Evolutionary conservation across 2,888 invertebrate species (phyloP), one percentile per base, ranked within the genome.

Genomic region (Tenthredo notha): DNA sequence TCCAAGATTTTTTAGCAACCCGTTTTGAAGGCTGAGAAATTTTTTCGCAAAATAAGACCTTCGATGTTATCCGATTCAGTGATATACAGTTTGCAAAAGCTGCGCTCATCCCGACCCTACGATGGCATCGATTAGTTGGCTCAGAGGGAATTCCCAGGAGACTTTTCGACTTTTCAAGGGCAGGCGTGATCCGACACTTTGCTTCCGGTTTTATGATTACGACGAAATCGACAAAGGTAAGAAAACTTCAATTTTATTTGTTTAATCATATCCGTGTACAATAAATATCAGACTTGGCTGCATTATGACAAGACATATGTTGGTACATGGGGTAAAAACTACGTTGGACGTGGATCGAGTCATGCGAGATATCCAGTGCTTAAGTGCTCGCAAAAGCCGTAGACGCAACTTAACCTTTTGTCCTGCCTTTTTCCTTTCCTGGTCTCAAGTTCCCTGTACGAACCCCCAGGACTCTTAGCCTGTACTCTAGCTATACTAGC

Each of bases 391-490:
- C 61, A 80, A 80, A 80, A 80, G 80, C 80, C 80, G 33, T 80
- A 80, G 58, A 61, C 61, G 80, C 80, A 80, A 80, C 80, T 61
- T 80, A 61, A 80, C 58, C 80, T 80, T 61, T 80, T 58, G 61
- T 61, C 80, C 61, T 80, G 21, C 25, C 80, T 61, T 25, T 40
- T 61, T 40, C 18, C 25, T 40, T 61, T 18, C n/a, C 12, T 40
- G 37, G 80, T 80, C 80, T 80, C 80, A 33, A 80, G 80, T 80
- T 80, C 40, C 80, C 47, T 5, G 33, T 40, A 25, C 25, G 3
- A 61, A 18, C 77, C 80, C 80, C 50, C 40, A 40, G 40, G 80
- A 61, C 80, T 80, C 77, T 18, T 2, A 21, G 80, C 25, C 43
- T 18, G 74, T 18, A 33, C 15, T 21, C 25, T 25, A 78, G 78